Evolutionary conservation across 2,888 invertebrate genomes (phyloP).

Genomic region (Stenotaenia linearis): DNA sequence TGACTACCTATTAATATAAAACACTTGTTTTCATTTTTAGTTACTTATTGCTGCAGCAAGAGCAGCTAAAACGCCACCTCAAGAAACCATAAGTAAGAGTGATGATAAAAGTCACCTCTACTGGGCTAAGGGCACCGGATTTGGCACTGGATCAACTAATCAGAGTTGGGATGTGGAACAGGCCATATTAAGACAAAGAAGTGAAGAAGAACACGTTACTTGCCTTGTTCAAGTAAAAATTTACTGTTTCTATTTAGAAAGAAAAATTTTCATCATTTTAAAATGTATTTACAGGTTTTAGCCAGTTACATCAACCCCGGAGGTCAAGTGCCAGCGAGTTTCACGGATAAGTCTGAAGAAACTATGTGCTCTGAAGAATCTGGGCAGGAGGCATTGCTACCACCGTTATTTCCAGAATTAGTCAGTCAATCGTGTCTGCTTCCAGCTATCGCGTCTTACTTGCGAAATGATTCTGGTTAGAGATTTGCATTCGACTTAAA

Average conservation of each 20-base stretch:
- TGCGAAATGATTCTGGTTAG: conserved; percentile 81
- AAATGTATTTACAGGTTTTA: conserved; percentile 67
- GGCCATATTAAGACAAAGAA: conserved; percentile 77
- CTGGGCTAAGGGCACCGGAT: conserved; percentile 96
- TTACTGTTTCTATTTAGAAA: no score
- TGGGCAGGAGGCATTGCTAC: conserved; percentile 51
- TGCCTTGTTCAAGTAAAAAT: conserved; percentile 60
- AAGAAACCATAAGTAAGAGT: conserved; percentile 48
- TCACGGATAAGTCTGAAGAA: conserved; percentile 34
- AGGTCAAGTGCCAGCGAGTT: conserved; percentile 42
- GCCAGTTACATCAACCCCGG: conserved; percentile 80
- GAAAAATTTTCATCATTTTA: no score
- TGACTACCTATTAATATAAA: background rate
- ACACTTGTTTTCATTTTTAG: conserved; percentile 26
- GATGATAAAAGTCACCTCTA: conserved; percentile 53
- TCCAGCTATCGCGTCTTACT: conserved; percentile 80
- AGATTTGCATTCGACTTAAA: background rate
- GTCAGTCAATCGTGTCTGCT: conserved; percentile 76
- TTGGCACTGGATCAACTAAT: conserved; percentile 90
- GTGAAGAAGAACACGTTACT: conserved; percentile 91
- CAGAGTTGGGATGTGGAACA: conserved; percentile 97
- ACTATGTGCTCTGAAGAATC: conserved; percentile 7
- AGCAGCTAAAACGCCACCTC: background rate
- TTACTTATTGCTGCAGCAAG: conserved; percentile 29
- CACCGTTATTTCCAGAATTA: conserved; percentile 67